phyloP scores from a whole-genome alignment of 2,113 vertebrate genomes.

The Paracanthobrama guichenoti region DNA sequence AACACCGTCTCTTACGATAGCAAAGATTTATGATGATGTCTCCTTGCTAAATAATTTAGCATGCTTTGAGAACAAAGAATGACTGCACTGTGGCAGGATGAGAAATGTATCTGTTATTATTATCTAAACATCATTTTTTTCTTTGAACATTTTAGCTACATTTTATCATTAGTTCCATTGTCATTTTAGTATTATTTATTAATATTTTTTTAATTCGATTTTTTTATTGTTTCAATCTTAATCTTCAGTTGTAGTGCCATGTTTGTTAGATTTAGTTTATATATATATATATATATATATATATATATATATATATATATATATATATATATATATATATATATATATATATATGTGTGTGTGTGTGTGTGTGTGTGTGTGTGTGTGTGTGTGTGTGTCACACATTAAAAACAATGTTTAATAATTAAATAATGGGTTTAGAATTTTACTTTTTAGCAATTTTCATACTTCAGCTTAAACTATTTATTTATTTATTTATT shows the following conservation, averaged over 20 bases:
- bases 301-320: no score
- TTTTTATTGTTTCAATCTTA: neutral
- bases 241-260: neutral
- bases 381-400: no score
- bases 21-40: slow-evolving; percentile 28
- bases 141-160: neutral
- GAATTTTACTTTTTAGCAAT: no score
- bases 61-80: slow-evolving; percentile 41
- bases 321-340: no score
- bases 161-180: neutral
- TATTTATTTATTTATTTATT: neutral
- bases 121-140: slow-evolving; percentile 11
- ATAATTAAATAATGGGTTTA: no score
- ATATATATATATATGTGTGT: no score
- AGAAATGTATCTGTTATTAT: slow-evolving; percentile 17
- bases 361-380: no score
- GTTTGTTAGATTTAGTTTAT: neutral
- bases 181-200: neutral
- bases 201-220: neutral
- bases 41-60: slow-evolving; percentile 26
- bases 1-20: slow-evolving; percentile 24
- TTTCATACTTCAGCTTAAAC: no score
- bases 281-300: no score
- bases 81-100: slow-evolving; percentile 13
- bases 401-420: no score